phyloP scores from a whole-genome alignment of 2,113 vertebrate species.

The Lophochroa leadbeateri region DNA sequence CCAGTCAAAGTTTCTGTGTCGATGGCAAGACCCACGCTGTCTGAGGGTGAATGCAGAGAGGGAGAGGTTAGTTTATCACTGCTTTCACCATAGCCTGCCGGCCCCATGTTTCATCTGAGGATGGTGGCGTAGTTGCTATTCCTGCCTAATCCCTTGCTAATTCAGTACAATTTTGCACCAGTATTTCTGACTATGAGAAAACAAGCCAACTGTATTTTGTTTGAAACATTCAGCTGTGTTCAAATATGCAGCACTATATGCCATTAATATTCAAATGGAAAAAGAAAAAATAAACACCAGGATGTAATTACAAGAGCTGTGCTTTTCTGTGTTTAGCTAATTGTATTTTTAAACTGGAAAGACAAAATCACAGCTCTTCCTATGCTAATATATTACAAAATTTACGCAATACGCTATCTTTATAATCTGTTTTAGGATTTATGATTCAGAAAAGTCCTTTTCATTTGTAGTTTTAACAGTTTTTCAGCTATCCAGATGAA shows the following conservation, averaged over 20 bases:
- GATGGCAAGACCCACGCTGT: background rate
- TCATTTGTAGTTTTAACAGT: background rate
- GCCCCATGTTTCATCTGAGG: background rate
- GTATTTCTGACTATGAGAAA: background rate
- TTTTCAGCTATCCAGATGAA: background rate
- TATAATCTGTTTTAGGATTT: background rate
- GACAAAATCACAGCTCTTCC: background rate
- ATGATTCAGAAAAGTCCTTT: background rate
- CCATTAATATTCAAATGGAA: background rate
- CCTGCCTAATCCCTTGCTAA: background rate
- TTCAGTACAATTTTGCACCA: background rate
- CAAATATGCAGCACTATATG: background rate
- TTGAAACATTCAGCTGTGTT: background rate
- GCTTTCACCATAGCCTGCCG: background rate
- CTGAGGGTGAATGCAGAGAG: background rate
- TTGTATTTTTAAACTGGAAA: background rate
- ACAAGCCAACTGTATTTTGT: background rate
- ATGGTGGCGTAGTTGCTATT: background rate
- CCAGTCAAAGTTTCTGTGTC: background rate
- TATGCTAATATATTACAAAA: background rate
- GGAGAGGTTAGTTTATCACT: background rate
- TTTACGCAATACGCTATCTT: background rate
- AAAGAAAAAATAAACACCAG: background rate
- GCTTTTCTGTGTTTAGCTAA: background rate
- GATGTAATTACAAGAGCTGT: rapidly evolving